Evolutionary conservation across 2,797 vertebrate species (phyloP).

Genomic region (Chelonia mydas): DNA sequence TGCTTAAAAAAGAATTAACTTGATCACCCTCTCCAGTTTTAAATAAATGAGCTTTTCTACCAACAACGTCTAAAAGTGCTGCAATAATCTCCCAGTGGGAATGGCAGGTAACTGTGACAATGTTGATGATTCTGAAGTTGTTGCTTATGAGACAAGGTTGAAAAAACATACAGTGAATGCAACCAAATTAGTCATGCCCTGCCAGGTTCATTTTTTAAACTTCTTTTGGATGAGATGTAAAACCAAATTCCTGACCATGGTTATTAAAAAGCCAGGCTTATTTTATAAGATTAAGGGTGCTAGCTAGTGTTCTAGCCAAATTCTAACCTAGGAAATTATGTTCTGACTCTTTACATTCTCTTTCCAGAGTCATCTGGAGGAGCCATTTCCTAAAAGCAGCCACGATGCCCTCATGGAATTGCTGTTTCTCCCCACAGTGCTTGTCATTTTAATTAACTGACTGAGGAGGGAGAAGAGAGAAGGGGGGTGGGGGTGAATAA

Average conservation of each 20-base stretch:
- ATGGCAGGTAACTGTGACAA: not conserved
- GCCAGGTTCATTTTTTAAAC: not conserved
- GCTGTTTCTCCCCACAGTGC: not conserved
- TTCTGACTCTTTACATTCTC: not conserved
- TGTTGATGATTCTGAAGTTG: not conserved
- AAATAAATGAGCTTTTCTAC: not conserved
- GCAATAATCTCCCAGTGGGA: not conserved
- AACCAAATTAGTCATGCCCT: not conserved
- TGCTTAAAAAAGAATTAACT: not conserved
- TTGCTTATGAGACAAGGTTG: not conserved
- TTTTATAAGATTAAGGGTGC: not conserved
- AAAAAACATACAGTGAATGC: not conserved
- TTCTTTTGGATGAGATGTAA: not conserved
- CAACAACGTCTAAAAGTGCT: fast-evolving
- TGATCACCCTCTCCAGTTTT: not conserved
- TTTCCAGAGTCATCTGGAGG: not conserved
- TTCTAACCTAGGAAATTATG: not conserved
- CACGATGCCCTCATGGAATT: not conserved
- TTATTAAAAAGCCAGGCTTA: not conserved
- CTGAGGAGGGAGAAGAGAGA: not conserved
- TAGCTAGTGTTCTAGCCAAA: not conserved
- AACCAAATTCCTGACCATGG: not conserved
- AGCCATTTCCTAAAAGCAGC: not conserved
- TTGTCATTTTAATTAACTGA: not conserved
- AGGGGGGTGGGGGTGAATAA: too few species aligned